Evolutionary conservation across 2,888 invertebrate species (phyloP), one percentile per base, ranked within the genome.

Genomic region (Ditula angustiorana): DNA sequence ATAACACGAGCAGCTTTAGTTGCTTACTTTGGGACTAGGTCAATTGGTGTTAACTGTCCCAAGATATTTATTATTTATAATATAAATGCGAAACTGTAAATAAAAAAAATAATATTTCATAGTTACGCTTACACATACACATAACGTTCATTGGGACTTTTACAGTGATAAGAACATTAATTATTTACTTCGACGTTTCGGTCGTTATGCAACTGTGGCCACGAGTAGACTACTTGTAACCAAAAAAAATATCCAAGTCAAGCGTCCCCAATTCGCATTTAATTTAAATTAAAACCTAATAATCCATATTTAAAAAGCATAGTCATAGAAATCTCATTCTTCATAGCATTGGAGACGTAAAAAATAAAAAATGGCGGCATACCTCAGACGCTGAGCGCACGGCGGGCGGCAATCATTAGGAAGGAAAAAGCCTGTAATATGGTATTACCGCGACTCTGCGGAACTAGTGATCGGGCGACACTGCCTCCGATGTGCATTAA

Each of bases 361-460:
- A 33, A 63, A 63, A 63, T 50, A 57, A 26, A 63, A 63, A 37
- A 59, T 53, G 58, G 59, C 56, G 61, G 62, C 50, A 64, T 64
- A 64, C 59, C 64, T 59, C n/a, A n/a, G n/a, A n/a, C n/a, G n/a
- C n/a, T n/a, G 59, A 63, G 62, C 62, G 55, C 52, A 59, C 69
- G 66, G 66, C 63, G 74, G 70, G 66, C 67, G 70, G 74, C 72
- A 74, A 75, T 79, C 76, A 78, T 78, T 78, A 77, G 73, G 74
- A 72, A 69, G 73, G 75, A 75, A 69, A 78, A 74, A 69, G 77
- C 67, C 71, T 56, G 68, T 74, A 73, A 74, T 75, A 70, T 72
- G 72, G 69, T 72, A 78, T 78, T 77, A 76, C 70, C 64, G 60
- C 73, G 65, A 66, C 61, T 69, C 69, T 62, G 67, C 59, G 69